Conservation (phyloP, 2,797 vertebrate species). For the Phataginus tricuspis region DNA sequence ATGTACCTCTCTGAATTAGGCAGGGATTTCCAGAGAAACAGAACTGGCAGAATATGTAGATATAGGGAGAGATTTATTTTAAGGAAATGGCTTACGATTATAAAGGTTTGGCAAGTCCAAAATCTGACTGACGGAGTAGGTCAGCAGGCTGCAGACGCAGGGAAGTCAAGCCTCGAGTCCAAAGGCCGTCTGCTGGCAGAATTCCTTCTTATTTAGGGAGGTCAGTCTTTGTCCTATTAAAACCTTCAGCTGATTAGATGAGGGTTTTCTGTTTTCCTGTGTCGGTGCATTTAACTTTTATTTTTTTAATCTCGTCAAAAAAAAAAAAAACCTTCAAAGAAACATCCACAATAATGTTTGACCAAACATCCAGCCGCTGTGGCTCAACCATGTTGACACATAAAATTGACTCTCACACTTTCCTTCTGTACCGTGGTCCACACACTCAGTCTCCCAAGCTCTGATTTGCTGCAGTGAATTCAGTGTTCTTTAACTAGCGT, state of each 20-base stretch:
- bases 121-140: not conserved
- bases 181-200: not conserved
- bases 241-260: not conserved
- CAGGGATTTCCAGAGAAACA: not conserved
- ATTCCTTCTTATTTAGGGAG: not conserved
- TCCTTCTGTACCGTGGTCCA: not conserved
- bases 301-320: not conserved
- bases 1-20: not conserved
- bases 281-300: not conserved
- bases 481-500: not conserved
- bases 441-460: not conserved
- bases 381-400: not conserved
- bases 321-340: not conserved
- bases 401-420: not conserved
- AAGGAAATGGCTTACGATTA: not conserved
- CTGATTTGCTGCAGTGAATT: not conserved
- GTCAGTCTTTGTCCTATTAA: not conserved
- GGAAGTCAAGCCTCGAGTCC: not conserved
- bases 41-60: accelerated
- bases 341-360: not conserved
- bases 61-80: not conserved
- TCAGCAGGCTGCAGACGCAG: not conserved
- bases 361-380: not conserved
- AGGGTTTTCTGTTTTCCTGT: not conserved
- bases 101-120: not conserved